Evolutionary conservation across 1,140 invertebrate genomes (phyloP).

Genomic region (Arion vulgaris): DNA sequence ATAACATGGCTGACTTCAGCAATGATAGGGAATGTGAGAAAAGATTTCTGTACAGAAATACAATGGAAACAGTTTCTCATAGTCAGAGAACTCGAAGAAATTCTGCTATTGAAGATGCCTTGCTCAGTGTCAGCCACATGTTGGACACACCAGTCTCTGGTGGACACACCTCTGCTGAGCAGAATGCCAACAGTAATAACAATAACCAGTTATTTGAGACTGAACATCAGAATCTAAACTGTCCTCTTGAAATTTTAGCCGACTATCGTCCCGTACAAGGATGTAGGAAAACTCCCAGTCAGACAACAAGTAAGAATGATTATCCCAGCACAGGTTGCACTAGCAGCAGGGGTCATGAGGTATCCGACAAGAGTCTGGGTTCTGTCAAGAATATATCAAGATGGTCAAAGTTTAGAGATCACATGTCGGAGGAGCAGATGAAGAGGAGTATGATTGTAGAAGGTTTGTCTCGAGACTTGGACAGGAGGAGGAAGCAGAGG

Average conservation of each 20-base stretch:
- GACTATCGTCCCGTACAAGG: neutral
- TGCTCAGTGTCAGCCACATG: neutral
- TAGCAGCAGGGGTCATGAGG: too few relatives aligned
- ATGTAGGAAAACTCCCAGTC: neutral
- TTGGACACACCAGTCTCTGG: slow-evolving; percentile 1
- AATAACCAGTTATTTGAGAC: neutral
- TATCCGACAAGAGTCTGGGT: neutral
- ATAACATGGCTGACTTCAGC: neutral
- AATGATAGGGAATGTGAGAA: neutral
- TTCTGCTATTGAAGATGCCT: slow-evolving; percentile 2
- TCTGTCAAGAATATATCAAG: too few relatives aligned
- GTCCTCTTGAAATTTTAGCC: neutral
- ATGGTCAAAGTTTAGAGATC: neutral
- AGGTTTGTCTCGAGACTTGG: neutral
- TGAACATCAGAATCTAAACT: neutral
- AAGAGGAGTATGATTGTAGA: neutral
- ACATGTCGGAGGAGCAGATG: neutral
- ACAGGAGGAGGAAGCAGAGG: neutral
- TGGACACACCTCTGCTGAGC: neutral
- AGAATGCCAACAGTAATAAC: neutral
- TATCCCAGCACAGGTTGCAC: too few relatives aligned
- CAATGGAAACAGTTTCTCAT: neutral
- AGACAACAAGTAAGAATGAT: neutral
- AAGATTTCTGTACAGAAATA: neutral
- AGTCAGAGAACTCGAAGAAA: neutral